A percentile compares a stretch with the other conserved stretches of the same genome.
These are phyloP conservation scores for Plodia interpunctella DNA, from an alignment of 1,140 invertebrate genomes.

Conservation along the genomic window DNA sequence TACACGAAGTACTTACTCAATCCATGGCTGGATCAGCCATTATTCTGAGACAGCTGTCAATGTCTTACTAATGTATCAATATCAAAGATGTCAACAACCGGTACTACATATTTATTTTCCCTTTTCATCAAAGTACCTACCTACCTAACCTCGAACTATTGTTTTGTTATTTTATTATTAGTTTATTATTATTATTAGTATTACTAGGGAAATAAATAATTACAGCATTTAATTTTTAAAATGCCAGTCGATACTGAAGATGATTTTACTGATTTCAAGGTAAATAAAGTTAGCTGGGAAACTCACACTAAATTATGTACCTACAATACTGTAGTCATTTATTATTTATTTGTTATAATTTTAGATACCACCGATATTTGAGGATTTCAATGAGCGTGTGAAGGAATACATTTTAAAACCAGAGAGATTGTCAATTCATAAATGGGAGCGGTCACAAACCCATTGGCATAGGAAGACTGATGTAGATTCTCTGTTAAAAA, in stretches of 20 bases:
- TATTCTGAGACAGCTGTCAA: no score
- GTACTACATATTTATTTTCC: no score
- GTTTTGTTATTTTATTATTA: no score
- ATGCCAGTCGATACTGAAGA: slow-evolving; percentile 35
- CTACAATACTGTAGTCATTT: not conserved
- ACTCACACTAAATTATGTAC: not conserved
- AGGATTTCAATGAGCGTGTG: slow-evolving; percentile 59
- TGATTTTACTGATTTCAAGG: slow-evolving; percentile 39
- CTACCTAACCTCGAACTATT: no score
- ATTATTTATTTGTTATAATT: slow-evolving; percentile 29
- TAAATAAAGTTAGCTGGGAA: not conserved
- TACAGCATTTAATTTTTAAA: not conserved
- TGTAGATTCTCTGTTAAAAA: slow-evolving; percentile 54
- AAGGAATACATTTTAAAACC: slow-evolving; percentile 64
- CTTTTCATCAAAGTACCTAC: no score
- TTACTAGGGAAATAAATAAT: no score
- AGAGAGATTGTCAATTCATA: slow-evolving; percentile 62
- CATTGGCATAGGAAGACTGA: slow-evolving; percentile 62
- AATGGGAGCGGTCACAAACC: slow-evolving; percentile 62
- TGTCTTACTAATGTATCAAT: no score
- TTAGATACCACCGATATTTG: slow-evolving; percentile 63
- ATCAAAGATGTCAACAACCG: no score
- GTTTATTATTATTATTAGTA: no score
- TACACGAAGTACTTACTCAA: no score
- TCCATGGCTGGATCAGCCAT: no score